Conservation (phyloP, 2,113 vertebrate species). For the Sphaerodactylus townsendi region DNA sequence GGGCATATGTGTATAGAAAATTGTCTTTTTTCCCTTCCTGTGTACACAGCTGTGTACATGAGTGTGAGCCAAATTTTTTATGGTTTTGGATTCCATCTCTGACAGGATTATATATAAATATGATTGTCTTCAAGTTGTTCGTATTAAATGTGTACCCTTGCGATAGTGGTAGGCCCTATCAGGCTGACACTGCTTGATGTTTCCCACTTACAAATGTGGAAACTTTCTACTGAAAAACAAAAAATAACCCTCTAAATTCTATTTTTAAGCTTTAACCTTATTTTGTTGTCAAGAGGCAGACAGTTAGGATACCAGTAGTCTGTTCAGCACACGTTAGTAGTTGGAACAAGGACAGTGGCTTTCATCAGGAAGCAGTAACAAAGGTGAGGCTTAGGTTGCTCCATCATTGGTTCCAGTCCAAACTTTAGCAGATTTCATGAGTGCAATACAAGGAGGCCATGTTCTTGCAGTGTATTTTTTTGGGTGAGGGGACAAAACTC, state of each 20-base stretch:
- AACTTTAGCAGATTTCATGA: background rate
- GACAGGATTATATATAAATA: conserved; percentile 2
- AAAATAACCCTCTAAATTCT: background rate
- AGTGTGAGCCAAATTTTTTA: background rate
- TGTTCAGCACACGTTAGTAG: background rate
- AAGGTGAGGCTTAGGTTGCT: background rate
- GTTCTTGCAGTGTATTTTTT: too few relatives aligned
- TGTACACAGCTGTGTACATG: background rate
- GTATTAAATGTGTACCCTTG: conserved; percentile 15
- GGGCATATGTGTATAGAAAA: background rate
- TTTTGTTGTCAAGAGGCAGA: background rate
- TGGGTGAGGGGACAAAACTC: too few relatives aligned
- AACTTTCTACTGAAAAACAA: background rate
- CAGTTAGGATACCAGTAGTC: background rate
- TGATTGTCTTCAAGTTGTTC: conserved; percentile 27
- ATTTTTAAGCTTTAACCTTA: background rate
- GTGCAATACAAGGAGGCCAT: background rate
- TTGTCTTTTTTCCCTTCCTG: background rate
- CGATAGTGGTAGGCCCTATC: conserved; percentile 5
- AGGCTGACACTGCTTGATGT: background rate
- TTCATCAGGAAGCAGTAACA: background rate
- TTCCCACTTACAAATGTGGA: background rate
- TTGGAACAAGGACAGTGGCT: background rate
- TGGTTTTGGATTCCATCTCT: background rate
- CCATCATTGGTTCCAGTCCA: background rate